Evolutionary conservation across 2,113 vertebrate species (phyloP), one percentile per base, ranked within the genome.

Genomic region (Acrocephalus kingi): DNA sequence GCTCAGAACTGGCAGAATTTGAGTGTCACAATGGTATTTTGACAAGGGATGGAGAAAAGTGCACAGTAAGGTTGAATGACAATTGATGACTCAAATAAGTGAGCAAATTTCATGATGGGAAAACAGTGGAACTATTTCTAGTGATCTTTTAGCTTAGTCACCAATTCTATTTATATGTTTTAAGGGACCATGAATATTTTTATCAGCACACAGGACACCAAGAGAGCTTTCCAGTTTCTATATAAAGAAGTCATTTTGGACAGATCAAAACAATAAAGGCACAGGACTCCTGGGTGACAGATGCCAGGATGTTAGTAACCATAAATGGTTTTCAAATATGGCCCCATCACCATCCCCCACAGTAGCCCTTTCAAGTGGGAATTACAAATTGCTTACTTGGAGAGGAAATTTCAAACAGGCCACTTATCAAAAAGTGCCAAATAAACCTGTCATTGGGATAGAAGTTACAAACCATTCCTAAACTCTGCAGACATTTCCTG

Each of bases 341-440:
- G 87, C 89, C 94, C 66, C 89, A 85, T 93, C 93, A 94, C 93
- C 97, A 94, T 97, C 97, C 80, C 96, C 97, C 95, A 97, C 97
- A 89, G 94, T 97, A 97, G 92, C 93, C 91, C 97, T 97, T 97
- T 97, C 97, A 98, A 98, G 96, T 94, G 88, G 94, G 97, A 97
- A 97, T 97, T 96, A 97, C 96, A 98, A 98, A 98, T 97, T 97
- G 96, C 97, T 97, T 97, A 96, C 92, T 97, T 67, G 88, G 63
- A 96, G 95, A 94, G 93, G 81, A 75, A 97, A 96, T 97, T 94
- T 87, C 97, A 97, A 98, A 97, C 97, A 98, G 97, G 96, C 92
- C 96, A 97, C 97, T 97, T 98, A 98, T 97, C 97, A 98, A 97
- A 97, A 97, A 97, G 93, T 90, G 97, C 94, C 97, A 97, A 97